phyloP scores from a whole-genome alignment of 92 coral and sea anemone genomes.

The Paramuricea clavata region DNA sequence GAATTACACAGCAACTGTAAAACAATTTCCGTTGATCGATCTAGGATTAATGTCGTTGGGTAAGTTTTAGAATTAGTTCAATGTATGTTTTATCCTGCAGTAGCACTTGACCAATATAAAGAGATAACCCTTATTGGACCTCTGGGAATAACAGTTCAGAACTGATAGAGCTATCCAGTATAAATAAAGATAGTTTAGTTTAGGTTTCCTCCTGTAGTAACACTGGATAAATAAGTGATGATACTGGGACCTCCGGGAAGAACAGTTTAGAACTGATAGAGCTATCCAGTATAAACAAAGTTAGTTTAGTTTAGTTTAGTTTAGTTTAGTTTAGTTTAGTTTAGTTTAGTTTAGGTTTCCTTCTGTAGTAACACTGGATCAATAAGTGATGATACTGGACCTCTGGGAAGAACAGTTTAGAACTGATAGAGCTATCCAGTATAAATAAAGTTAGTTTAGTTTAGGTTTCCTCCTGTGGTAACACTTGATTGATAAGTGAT shows the following conservation, averaged over 20 bases:
- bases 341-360: neutral
- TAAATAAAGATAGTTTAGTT: neutral
- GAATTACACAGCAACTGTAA: slow-evolving; percentile 96
- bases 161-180: no score
- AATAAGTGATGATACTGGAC: neutral
- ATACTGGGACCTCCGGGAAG: no score
- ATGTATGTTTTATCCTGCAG: neutral
- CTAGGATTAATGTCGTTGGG: slow-evolving; percentile 86
- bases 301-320: no score
- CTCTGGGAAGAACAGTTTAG: neutral
- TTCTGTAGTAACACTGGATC: neutral
- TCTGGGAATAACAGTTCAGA: no score
- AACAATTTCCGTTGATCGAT: slow-evolving; percentile 95
- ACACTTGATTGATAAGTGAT: no score
- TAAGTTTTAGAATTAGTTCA: slow-evolving; percentile 30
- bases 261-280: no score
- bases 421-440: slow-evolving; percentile 6
- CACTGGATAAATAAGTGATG: no score
- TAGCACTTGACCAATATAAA: no score
- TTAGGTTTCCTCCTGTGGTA: neutral
- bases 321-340: neutral
- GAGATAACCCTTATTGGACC: no score
- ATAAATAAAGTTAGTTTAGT: neutral
- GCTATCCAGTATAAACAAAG: neutral
- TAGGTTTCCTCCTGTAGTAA: neutral